Percentiles rank a stretch among this genome's conserved stretches.
phyloP scores from a whole-genome alignment of 1,140 invertebrate genomes.

The Sesamia nonagrioides region DNA sequence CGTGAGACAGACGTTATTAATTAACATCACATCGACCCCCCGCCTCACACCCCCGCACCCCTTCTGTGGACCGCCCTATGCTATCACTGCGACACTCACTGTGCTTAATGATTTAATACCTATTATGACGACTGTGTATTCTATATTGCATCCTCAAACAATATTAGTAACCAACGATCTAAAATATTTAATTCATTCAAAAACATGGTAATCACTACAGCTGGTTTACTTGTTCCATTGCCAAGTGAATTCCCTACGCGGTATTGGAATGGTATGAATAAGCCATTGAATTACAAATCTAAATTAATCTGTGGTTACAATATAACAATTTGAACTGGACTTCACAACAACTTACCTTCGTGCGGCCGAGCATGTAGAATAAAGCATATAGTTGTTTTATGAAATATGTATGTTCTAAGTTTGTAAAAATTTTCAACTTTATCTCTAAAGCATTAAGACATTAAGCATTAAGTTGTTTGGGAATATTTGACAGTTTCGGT shows the following conservation, averaged over 20 bases:
- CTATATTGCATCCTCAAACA: neutral
- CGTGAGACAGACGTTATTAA: conserved; percentile 87
- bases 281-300: conserved; percentile 30
- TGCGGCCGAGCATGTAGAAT: neutral
- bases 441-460: too few species aligned
- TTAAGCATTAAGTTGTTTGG: too few species aligned
- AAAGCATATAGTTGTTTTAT: neutral
- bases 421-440: too few species aligned
- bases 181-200: neutral
- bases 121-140: conserved; percentile 31
- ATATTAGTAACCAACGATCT: neutral
- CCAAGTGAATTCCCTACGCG: conserved; percentile 31
- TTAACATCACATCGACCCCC: conserved; percentile 77
- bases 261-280: conserved; percentile 2
- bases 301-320: conserved; percentile 8
- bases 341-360: conserved; percentile 1
- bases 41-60: conserved; percentile 40
- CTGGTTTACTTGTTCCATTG: conserved; percentile 13
- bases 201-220: conserved; percentile 17
- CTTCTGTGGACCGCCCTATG: conserved; percentile 49
- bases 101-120: conserved; percentile 14
- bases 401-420: neutral
- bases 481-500: too few species aligned
- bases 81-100: conserved; percentile 43
- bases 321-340: conserved; percentile 3